Base-by-base conservation (phyloP, 2,888 invertebrate genomes). In the Ophraella communa region DNA sequence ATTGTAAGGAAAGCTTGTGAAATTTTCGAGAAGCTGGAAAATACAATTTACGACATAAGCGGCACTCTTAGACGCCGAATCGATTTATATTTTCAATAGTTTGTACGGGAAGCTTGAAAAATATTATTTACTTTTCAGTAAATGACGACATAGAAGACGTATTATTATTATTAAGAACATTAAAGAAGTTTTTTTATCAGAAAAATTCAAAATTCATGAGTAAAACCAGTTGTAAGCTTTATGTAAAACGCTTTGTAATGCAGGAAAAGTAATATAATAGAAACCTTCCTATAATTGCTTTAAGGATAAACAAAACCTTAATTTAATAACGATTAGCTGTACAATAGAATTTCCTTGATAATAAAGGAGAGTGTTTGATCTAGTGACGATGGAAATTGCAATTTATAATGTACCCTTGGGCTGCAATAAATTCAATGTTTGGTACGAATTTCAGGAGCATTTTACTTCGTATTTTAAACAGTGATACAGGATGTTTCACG, bases 331-430 rank as follows among this genome's bases (percentile, higher is more conserved):
- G 51, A 56, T 57, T 51, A 23, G 20, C 24, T 35, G n/a, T 18
- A 35, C 54, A 47, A 64, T 62, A 55, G 45, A 62, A 57, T 35
- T 58, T 52, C 24, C 52, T 14, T 35, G 49, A 14, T 44, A 27
- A 49, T 56, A 44, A 56, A 64, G 55, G 56, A 59, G 33, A 35
- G 42, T 53, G 60, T 59, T 64, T 62, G 63, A 67, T 60, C 59
- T 52, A 59, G 42, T 52, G 62, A 62, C 64, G 62, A 64, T 62
- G 47, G 56, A 62, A 67, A 62, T 52, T 62, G 53, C 52, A 62
- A 64, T 62, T 67, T 58, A 62, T 44, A 60, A 47, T 67, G 51
- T 49, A 35, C 61, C 67, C 65, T 67, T 60, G 8, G 18, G 33
- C 17, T 30, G 35, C 11, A 14, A 49, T 58, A 58, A 33, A 18